Base-by-base conservation (phyloP, 2,888 invertebrate species). In the Leucophenga maculata region DNA sequence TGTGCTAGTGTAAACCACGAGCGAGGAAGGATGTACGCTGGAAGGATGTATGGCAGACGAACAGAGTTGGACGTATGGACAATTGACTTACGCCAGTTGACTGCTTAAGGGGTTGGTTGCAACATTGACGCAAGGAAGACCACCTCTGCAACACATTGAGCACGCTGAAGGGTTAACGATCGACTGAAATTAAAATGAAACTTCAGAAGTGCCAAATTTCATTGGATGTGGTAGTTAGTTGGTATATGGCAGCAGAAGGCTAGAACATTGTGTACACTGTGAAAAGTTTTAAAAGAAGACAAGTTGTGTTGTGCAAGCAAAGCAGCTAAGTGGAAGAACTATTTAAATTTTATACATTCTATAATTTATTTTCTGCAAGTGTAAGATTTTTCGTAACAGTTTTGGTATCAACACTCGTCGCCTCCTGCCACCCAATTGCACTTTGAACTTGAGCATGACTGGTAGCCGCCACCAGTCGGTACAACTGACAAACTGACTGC, bases 141-240 rank as follows among this genome's bases (percentile, higher is more conserved):
- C 64, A 46, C 26, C 64, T 32, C 26, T 67, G 68, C 65, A 65
- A 66, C 68, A 70, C 71, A 68, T 54, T 69, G 68, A 55, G 22
- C 57, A 65, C 50, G 46, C 72, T 71, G 75, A 79, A 77, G 80
- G 84, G 85, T 84, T 85, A 85, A 84, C 83, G 84, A 82, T 85
- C 83, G 85, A 77, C 39, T 39, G 71, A 82, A 84, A 82, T 82
- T 79, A 79, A 84, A 83, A 78, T 76, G 76, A 82, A 76, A 79
- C 39, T 39, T 39, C 11, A 39, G 1, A 9, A 55, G 16, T 55
- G 64, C 64, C 44, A 39, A 64, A 22, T 16, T 14, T 13, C 55
- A 55, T 20, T 20, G 18, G 11, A 20, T 31, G 8, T 59, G 3
- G 18, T 26, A 26, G 26, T 6, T 39, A 9, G 39, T 1, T n/a